These are phyloP conservation scores for Trinectes maculatus DNA, from an alignment of 2,113 vertebrate species.

Conservation along the genomic window DNA sequence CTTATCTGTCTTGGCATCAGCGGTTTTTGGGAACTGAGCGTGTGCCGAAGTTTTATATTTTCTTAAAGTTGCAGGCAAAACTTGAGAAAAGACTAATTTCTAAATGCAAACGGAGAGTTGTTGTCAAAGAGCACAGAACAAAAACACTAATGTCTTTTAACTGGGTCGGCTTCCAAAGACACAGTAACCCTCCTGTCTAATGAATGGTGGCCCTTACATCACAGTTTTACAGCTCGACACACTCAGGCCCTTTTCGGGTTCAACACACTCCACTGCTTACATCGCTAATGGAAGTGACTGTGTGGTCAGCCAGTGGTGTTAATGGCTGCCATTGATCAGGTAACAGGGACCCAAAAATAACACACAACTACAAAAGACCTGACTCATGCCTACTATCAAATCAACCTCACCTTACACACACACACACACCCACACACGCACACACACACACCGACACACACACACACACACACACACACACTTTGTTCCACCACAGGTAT, in stretches of 20 bases:
- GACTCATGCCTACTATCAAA: slow-evolving; percentile 41
- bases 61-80: not conserved
- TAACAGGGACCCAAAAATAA: slow-evolving; percentile 60
- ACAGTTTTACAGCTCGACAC: slow-evolving; percentile 27
- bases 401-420: not conserved
- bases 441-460: not conserved
- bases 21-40: not conserved
- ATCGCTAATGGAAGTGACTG: slow-evolving; percentile 41
- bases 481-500: not conserved
- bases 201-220: slow-evolving; percentile 18
- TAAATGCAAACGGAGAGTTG: not conserved
- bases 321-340: slow-evolving; percentile 59
- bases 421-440: not conserved
- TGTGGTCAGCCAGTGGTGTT: slow-evolving; percentile 1
- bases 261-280: slow-evolving; percentile 34
- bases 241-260: slow-evolving; percentile 38
- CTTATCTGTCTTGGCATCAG: not conserved
- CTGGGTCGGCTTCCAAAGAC: too few species aligned
- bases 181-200: not conserved
- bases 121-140: not conserved
- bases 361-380: slow-evolving; percentile 36
- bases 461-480: not conserved
- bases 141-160: not conserved
- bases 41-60: not conserved
- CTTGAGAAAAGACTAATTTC: not conserved